Base-by-base conservation (phyloP, 1,140 invertebrate genomes). In the Diorhabda elongata region DNA sequence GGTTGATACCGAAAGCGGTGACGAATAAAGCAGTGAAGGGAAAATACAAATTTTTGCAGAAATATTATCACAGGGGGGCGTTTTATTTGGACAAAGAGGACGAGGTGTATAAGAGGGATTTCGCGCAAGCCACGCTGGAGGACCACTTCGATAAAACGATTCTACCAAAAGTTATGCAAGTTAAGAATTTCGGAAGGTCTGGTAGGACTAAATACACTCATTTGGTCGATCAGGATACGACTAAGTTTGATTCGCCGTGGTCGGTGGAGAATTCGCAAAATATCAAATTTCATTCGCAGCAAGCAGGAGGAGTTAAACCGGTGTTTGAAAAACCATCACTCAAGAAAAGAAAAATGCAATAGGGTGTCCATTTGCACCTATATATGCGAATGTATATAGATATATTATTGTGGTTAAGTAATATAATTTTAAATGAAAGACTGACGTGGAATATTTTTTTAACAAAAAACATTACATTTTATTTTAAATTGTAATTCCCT, bases 81-180 rank as follows among this genome's bases (percentile, higher is more conserved):
- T 99, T 99, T 87, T 99, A 95, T 81, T 85, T 99, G 85, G 95
- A 98, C 78, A 89, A 92, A 76, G 97, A 99, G 72, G 94, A 99
- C 70, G 90, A 92, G 43, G 89, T 99, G 9, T 92, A 70, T 72
- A 97, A 96, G 80, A 87, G 97, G 79, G 97, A 99, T 80, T 99
- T 98, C 81, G 95, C 97, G 5, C 92, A 94, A 73, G 93, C 98
- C 1, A 99, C 98, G 0, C 82, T 99, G 69, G 98, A 99, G 77
- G 98, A 99, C 89, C 96, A 98, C 80, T 99, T 99, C 83, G 96
- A 99, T 80, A 99, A 99, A 82, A 97, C 97, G 58, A 92, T 99
- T 73, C 80, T 99, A 65, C 98, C 98, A 4, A 98, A 99, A 87
- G 97, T 99, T 69, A 99, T 99, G 98, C 98, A 99, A 87, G 98